phyloP scores from a whole-genome alignment of 2,888 invertebrate genomes.

The Phyllotreta striolata region DNA sequence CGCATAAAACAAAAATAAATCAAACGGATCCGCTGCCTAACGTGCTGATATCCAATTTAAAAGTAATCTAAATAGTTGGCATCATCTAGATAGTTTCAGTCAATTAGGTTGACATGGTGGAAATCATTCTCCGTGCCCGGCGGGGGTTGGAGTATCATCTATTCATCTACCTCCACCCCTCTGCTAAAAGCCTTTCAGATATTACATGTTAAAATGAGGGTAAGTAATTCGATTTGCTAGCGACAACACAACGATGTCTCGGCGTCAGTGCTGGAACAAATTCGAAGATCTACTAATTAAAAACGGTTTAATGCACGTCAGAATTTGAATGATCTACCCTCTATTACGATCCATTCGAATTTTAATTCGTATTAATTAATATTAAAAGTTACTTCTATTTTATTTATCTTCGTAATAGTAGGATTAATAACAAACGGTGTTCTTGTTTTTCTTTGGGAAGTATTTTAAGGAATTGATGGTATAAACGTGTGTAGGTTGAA shows the following conservation, averaged over 20 bases:
- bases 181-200: conserved; percentile 63
- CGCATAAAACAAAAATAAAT: conserved; percentile 35
- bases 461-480: too few species aligned
- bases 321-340: too few species aligned
- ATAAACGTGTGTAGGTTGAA: too few species aligned
- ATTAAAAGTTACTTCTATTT: too few species aligned
- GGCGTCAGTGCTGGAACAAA: conserved; percentile 1
- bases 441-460: too few species aligned
- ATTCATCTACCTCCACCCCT: conserved; percentile 58
- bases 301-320: too few species aligned
- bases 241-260: conserved; percentile 37
- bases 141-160: conserved; percentile 46
- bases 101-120: conserved; percentile 53
- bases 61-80: conserved; percentile 53
- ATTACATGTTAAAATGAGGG: conserved; percentile 64
- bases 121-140: conserved; percentile 47
- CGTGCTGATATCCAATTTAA: conserved; percentile 46
- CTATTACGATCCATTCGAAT: too few species aligned
- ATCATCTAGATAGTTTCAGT: conserved; percentile 52
- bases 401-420: too few species aligned
- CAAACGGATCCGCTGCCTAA: conserved; percentile 22
- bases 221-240: conserved; percentile 61
- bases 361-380: too few species aligned
- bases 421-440: too few species aligned
- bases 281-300: too few species aligned